Base-by-base conservation (phyloP, 2,888 invertebrate genomes). In the Elgonia sp. region DNA sequence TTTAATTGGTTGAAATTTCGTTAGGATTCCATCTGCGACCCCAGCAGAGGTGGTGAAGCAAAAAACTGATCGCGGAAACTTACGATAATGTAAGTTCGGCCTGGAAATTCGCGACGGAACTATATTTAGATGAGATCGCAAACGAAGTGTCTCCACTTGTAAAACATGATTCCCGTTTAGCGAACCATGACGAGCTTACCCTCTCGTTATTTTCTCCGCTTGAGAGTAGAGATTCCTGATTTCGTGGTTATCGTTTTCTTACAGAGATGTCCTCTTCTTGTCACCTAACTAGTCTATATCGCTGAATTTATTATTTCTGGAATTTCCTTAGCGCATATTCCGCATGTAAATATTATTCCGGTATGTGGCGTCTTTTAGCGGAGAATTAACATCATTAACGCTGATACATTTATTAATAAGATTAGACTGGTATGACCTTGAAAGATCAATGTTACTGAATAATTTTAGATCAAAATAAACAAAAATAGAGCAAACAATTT, bases 71-170 rank as follows among this genome's bases (percentile, higher is more conserved):
- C 65, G 21, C 60, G 67, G 62, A 76, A 79, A 79, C 73, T 89
- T 89, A 87, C 76, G 86, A 90, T 91, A 91, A 91, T 89, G 90
- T 20, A 89, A 89, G 84, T 77, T 84, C 63, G 89, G 88, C 87
- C 88, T 89, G 89, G 90, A 91, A 90, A 90, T 88, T 88, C 50
- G 75, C 46, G 86, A 81, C 39, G 53, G 76, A 89, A 91, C 91
- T 92, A 92, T 92, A 92, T 92, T 92, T 92, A 92, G 92, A 91
- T 90, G 89, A 89, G 90, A 91, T 92, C 88, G 86, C 87, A 84
- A 72, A 77, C 73, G 89, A 90, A 92, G 91, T 92, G 92, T 92
- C 92, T 84, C 89, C 80, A 86, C 72, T 89, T 90, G 91, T 89
- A 90, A 91, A 90, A 88, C 89, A 89, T 82, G 87, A 91, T 91